Evolutionary conservation across 2,113 vertebrate genomes (phyloP).

Genomic region (Hemiprocne comata): DNA sequence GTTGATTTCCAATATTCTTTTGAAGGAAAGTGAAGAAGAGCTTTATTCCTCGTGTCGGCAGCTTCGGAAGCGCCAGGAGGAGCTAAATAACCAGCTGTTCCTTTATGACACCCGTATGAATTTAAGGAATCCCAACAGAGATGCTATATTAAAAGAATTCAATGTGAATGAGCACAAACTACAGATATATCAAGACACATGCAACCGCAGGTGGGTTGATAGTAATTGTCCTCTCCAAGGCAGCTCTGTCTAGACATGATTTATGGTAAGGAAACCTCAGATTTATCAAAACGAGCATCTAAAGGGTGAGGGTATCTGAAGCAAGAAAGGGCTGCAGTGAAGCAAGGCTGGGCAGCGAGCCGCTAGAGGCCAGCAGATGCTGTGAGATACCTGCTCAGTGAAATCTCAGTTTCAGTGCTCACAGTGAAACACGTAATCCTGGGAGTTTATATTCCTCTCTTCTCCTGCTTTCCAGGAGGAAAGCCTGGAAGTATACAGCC

Average conservation of each 20-base stretch:
- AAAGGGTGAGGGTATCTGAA: background rate
- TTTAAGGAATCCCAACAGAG: conserved; percentile 77
- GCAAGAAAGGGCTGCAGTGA: background rate
- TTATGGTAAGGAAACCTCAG: background rate
- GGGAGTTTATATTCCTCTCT: background rate
- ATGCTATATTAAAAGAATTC: conserved; percentile 81
- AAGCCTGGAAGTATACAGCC: background rate
- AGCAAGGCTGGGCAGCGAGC: background rate
- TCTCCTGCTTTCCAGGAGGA: background rate
- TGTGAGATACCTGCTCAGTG: background rate
- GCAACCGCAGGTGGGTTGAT: conserved; percentile 77
- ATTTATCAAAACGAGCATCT: background rate
- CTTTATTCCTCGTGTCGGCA: conserved; percentile 92
- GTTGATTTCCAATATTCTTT: background rate
- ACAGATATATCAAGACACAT: conserved; percentile 79
- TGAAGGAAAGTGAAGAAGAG: conserved; percentile 88
- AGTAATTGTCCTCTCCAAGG: background rate
- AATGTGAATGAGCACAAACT: conserved; percentile 82
- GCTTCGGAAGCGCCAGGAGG: conserved; percentile 84
- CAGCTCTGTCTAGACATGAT: background rate
- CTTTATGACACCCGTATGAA: conserved; percentile 86
- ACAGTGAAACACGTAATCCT: background rate
- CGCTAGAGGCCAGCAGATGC: conserved; percentile 61
- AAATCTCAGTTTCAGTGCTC: background rate
- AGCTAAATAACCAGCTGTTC: conserved; percentile 82